Conservation (phyloP, 2,113 vertebrate species). For the Pachypanchax playfairii region DNA sequence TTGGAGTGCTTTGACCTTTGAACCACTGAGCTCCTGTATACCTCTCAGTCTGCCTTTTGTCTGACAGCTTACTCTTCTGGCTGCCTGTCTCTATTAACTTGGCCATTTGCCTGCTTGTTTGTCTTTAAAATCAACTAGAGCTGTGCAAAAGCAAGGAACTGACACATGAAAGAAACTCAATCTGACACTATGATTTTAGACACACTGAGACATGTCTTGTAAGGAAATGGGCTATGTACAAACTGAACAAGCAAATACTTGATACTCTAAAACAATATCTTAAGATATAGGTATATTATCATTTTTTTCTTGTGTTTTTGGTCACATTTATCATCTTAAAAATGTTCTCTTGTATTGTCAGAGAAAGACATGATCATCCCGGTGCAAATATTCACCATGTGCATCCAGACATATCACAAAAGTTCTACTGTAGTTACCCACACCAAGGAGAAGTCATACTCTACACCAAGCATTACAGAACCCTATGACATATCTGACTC, state of each 20-base stretch:
- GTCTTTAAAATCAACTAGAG: constrained; percentile 33
- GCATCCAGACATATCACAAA: no score
- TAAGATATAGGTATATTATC: no score
- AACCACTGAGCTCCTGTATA: constrained; percentile 47
- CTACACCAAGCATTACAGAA: no score
- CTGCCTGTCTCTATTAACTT: constrained; percentile 26
- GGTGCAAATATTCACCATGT: no score
- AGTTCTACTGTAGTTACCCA: no score
- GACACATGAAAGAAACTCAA: constrained; percentile 10
- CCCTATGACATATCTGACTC: no score
- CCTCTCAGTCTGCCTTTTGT: constrained; percentile 36
- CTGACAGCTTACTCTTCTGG: constrained; percentile 33
- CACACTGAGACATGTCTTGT: constrained; percentile 2
- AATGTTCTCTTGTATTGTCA: no score
- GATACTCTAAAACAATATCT: not conserved
- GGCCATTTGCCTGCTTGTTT: constrained; percentile 16
- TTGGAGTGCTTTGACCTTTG: constrained; percentile 59
- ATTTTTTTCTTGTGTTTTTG: no score
- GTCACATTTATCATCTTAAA: no score
- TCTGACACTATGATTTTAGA: constrained; percentile 19
- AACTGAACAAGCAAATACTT: not conserved
- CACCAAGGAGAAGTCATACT: no score
- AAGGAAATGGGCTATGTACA: not conserved
- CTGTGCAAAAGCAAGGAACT: constrained; percentile 34
- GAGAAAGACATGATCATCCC: no score